Evolutionary conservation across 2,888 invertebrate genomes (phyloP).

Genomic region (Lithophane ornitopus): DNA sequence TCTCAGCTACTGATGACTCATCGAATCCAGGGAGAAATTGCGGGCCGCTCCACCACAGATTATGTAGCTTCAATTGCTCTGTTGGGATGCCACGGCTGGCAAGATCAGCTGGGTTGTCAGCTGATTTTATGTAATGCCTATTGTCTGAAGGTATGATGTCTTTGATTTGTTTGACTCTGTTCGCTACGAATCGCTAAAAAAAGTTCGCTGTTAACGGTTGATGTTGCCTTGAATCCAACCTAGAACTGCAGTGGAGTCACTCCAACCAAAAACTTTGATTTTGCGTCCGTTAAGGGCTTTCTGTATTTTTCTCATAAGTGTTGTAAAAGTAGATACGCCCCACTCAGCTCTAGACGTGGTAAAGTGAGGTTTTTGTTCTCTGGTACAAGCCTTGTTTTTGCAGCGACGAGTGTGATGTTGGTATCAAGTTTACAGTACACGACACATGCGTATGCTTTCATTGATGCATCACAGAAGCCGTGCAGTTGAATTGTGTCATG

Average conservation of each 20-base stretch:
- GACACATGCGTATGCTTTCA: constrained; percentile 5
- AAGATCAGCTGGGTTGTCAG: constrained; percentile 6
- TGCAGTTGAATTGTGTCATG: constrained; percentile 5
- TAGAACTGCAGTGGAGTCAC: not conserved
- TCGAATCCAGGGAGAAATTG: not conserved
- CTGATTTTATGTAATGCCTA: constrained; percentile 2
- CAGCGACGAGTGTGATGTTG: not conserved
- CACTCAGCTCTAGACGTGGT: not conserved
- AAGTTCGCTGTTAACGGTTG: not conserved
- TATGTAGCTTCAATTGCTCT: constrained; percentile 5
- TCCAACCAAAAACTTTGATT: not conserved
- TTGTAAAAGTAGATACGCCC: not conserved
- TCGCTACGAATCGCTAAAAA: not conserved
- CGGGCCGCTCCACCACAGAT: not conserved
- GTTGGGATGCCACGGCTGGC: constrained; percentile 8
- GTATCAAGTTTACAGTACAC: constrained; percentile 2
- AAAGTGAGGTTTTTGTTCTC: not conserved
- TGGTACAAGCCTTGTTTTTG: not conserved
- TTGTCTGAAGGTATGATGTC: not conserved
- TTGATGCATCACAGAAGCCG: not conserved
- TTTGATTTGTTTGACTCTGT: constrained; percentile 5
- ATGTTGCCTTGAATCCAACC: not conserved
- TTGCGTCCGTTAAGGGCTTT: not conserved
- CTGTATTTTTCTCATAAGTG: not conserved
- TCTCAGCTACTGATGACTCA: not conserved